phyloP scores from a whole-genome alignment of 2,888 invertebrate species.

The Acleris cristana region DNA sequence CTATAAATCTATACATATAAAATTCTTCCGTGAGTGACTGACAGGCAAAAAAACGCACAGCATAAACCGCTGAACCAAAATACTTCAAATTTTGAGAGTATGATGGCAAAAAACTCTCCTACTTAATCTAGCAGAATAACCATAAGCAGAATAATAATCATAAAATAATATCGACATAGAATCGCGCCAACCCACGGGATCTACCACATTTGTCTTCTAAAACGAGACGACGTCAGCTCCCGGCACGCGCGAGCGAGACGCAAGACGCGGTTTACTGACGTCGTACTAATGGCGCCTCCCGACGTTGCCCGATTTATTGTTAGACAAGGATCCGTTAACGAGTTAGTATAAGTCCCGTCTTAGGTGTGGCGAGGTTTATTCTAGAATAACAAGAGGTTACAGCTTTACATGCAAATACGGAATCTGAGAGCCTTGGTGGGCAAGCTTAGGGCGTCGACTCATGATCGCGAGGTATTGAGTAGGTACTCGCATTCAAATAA shows the following conservation, averaged over 20 bases:
- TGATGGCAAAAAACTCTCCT: neutral
- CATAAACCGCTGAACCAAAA: too few relatives aligned
- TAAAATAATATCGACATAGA: constrained; percentile 8
- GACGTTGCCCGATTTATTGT: constrained; percentile 47
- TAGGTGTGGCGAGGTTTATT: constrained; percentile 15
- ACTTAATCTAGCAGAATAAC: constrained; percentile 21
- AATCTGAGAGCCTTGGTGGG: neutral
- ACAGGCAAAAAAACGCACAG: too few relatives aligned
- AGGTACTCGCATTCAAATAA: too few relatives aligned
- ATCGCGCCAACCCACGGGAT: constrained; percentile 18
- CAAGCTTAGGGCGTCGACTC: too few relatives aligned
- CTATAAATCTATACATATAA: too few relatives aligned
- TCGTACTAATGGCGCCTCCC: constrained; percentile 61
- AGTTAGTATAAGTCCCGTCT: constrained; percentile 31
- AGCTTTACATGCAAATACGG: constrained; percentile 5
- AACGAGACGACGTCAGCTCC: constrained; percentile 16
- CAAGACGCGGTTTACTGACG: constrained; percentile 41
- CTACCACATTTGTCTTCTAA: constrained; percentile 19
- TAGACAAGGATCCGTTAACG: constrained; percentile 33
- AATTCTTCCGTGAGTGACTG: too few relatives aligned
- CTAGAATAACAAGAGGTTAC: constrained; percentile 18
- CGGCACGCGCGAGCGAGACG: constrained; percentile 34
- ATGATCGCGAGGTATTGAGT: too few relatives aligned
- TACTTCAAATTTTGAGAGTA: too few relatives aligned
- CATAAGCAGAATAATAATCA: too few relatives aligned